Base-by-base conservation (phyloP, 2,113 vertebrate genomes). In the Struthio camelus region DNA sequence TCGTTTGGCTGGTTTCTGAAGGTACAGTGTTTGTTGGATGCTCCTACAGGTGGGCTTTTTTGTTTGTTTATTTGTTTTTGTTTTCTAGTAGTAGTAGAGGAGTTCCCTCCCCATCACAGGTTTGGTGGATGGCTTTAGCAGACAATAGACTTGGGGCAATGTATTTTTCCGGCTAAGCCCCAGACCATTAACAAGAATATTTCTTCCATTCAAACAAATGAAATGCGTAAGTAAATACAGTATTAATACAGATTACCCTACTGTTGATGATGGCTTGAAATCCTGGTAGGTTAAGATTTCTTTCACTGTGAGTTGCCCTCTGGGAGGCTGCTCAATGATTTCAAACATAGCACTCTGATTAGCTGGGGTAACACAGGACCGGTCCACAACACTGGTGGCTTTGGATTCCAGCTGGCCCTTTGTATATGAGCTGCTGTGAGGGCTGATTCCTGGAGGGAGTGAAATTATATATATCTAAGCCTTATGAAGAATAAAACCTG, bases 301-400 rank as follows among this genome's bases (percentile, higher is more conserved):
- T 77, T 93, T 94, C 51, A 97, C 28, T 62, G 94, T 96, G 28
- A 97, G 50, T 44, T 93, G 78, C 90, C 87, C 90, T 93, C 86
- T 91, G 59, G 80, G 93, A 71, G 95, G 67, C 59, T 80, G 88
- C 51, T 87, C 7, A 1, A 89, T 95, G 48, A 81, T 90, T 94
- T 97, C 97, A 97, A 98, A 98, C 53, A 96, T 5, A 50, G 98
- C 96, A 85, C 94, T 96, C 79, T 38, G 50, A 83, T 98, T 98
- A 85, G 88, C 25, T 2, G 56, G 92, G 34, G 73, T n/a, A 27
- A 87, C 75, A 34, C 16, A 34, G 70, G 94, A 87, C 34, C 6
- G 28, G 19, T 93, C 84, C 42, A 24, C 30, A 23, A 2, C 5
- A 2, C 34, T 84, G 59, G 34, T 24, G 54, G 79, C 48, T 56